Evolutionary conservation across 2,113 vertebrate species (phyloP), one percentile per base, ranked within the genome.

Genomic region (Eurystomus gularis): DNA sequence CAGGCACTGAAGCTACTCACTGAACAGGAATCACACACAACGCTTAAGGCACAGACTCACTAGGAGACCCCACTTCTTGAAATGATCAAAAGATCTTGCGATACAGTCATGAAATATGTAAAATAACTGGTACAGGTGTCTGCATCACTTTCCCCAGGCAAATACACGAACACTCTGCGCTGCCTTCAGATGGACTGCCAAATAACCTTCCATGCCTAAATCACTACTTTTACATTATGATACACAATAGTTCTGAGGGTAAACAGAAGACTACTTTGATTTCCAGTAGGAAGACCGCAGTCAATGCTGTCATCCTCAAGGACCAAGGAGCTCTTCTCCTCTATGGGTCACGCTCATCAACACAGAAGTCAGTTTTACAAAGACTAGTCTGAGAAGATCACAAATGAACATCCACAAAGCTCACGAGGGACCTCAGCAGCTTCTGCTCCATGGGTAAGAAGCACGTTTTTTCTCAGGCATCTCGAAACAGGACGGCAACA

Each of bases 341-440:
- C 9, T 18, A 12, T 15, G 29, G n/a, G n/a, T 33, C 35, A 33
- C 1, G 25, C 25, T 75, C 48, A 62, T 33, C 49, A 28, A 10
- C 14, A 58, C 16, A 60, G 19, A 15, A 88, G 17, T 19, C 35
- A 65, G 7, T 40, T 52, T 75, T 46, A n/a, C 3, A 35, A 49
- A 69, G 51, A 18, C 0, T 24, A 17, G 23, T 28, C 51, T 8
- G 13, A 75, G 48, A 54, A 58, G 40, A 40, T 70, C 25, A 29
- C 8, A 0, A 62, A 1, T 2, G n/a, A 84, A 78, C 37, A n/a
- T 51, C 16, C 51, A 26, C 84, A 57, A n/a, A 68, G 17, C 33
- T 71, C 84, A 77, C 13, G 77, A 35, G 77, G 5, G 64, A 90
- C 60, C 92, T 78, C 70, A 71, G 79, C 33, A 86, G 31, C 62